phyloP scores from a whole-genome alignment of 2,797 vertebrate species.

The Masticophis lateralis region DNA sequence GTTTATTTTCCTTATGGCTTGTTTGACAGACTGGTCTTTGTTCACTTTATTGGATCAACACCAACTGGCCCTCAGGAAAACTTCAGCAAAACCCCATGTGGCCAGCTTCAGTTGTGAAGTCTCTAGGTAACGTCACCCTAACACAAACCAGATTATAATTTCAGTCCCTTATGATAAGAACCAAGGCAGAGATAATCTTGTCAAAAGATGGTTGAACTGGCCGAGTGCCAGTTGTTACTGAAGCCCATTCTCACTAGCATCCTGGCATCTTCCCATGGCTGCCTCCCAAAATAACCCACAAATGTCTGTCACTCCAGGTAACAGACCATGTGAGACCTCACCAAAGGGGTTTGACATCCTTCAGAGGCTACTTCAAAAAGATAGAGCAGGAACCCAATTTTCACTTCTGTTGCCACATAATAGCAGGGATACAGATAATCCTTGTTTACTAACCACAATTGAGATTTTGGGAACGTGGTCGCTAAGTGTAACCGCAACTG shows the following conservation, averaged over 20 bases:
- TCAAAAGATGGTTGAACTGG: not conserved
- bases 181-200: not conserved
- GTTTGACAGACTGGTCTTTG: not conserved
- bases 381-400: not conserved
- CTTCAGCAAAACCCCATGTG: not conserved
- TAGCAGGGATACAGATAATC: not conserved
- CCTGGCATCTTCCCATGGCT: not conserved
- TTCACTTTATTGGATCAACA: not conserved
- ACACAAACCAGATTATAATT: not conserved
- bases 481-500: not conserved
- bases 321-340: not conserved
- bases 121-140: constrained; percentile 47
- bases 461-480: not conserved
- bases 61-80: rapidly evolving
- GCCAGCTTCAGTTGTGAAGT: not conserved
- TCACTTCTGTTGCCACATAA: not conserved
- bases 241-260: not conserved
- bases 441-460: not conserved
- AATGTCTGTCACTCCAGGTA: not conserved
- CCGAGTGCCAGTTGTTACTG: too few species aligned
- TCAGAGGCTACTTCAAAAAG: not conserved
- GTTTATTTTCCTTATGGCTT: not conserved
- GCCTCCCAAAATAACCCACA: not conserved
- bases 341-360: not conserved
- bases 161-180: not conserved